These are phyloP conservation scores for Dasyornis broadbenti DNA, from an alignment of 2,113 vertebrate genomes.

Conservation along the genomic window DNA sequence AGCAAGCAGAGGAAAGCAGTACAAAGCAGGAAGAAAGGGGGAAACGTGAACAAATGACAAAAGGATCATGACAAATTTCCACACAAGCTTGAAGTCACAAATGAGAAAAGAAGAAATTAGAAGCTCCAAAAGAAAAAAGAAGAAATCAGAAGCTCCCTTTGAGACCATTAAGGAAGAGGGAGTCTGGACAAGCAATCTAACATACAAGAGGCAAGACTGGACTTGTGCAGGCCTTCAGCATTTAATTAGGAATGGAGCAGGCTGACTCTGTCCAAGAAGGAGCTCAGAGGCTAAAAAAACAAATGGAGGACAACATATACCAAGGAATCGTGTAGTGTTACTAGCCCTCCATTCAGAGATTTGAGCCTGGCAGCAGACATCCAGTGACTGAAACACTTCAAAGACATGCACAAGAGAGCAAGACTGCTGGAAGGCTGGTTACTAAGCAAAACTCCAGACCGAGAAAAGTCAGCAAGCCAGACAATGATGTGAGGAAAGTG, in stretches of 20 bases:
- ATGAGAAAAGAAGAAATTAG: background rate
- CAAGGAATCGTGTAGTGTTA: background rate
- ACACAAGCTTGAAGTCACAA: background rate
- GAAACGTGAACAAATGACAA: background rate
- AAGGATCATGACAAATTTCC: background rate
- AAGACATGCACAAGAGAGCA: background rate
- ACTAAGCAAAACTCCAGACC: background rate
- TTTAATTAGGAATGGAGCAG: background rate
- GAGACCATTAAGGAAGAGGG: background rate
- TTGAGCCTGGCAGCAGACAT: background rate
- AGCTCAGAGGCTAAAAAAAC: background rate
- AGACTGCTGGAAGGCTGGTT: background rate
- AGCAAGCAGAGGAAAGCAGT: background rate
- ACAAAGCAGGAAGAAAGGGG: background rate
- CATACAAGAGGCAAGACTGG: background rate
- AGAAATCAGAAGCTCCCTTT: background rate
- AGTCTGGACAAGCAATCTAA: background rate
- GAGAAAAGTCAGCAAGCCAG: background rate
- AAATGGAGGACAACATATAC: background rate
- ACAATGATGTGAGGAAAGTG: background rate
- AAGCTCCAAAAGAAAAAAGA: background rate
- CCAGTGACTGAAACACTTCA: background rate
- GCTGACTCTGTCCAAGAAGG: background rate
- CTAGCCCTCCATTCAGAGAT: background rate
- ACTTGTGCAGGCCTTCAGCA: background rate